Conservation (phyloP, 2,797 vertebrate species). For the Cyclopterus lumpus region DNA sequence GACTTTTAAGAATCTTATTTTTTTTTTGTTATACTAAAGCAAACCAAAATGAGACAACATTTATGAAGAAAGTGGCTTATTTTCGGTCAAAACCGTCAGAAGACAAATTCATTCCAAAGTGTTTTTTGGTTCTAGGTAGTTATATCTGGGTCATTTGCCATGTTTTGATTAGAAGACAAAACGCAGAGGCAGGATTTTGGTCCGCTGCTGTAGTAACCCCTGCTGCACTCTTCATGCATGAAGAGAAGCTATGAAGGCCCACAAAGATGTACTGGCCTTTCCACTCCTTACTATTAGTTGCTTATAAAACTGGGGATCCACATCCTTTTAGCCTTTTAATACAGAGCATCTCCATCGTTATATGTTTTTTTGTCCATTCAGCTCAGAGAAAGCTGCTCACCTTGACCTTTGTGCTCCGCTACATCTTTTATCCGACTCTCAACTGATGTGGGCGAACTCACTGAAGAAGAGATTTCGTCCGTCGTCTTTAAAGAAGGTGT, state of each 20-base stretch:
- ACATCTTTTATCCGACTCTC: slow-evolving; percentile 39
- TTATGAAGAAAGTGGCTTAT: neutral
- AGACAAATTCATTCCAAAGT: neutral
- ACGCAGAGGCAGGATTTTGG: neutral
- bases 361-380: slow-evolving; percentile 25
- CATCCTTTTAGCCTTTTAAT: neutral
- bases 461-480: slow-evolving; percentile 18
- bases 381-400: slow-evolving; percentile 29
- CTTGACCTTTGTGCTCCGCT: slow-evolving; percentile 42
- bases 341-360: neutral
- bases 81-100: neutral
- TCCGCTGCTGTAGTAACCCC: neutral
- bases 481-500: slow-evolving; percentile 31
- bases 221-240: neutral
- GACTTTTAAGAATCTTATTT: neutral
- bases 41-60: neutral
- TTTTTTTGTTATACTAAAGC: neutral
- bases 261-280: slow-evolving; percentile 7
- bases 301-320: neutral
- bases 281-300: neutral
- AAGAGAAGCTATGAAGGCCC: neutral
- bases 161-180: slow-evolving; percentile 8
- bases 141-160: neutral
- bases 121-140: neutral
- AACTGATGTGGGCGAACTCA: slow-evolving; percentile 1